Conservation (phyloP, 37 sponge, comb jelly and placozoan genomes). For the Oopsacas minuta region DNA sequence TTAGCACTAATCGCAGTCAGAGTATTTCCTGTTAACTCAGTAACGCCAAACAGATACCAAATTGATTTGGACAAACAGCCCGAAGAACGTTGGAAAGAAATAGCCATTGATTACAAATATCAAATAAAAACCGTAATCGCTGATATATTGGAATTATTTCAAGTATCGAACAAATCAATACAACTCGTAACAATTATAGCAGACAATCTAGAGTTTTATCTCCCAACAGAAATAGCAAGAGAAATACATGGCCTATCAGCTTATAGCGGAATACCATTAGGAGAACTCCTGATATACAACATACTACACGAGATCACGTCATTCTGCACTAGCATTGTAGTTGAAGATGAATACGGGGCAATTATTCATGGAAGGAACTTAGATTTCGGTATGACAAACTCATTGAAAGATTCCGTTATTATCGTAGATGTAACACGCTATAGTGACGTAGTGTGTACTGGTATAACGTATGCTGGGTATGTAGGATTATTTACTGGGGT, state of each 20-base stretch:
- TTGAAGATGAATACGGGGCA: constrained; percentile 40
- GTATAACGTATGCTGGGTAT: constrained; percentile 66
- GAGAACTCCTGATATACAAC: constrained; percentile 43
- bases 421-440: constrained; percentile 51
- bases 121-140: not conserved
- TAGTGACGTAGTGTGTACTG: constrained; percentile 46
- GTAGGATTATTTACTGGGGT: constrained; percentile 71
- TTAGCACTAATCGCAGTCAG: not conserved
- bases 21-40: not conserved
- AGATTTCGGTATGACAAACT: constrained; percentile 47
- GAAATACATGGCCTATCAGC: constrained; percentile 50
- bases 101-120: constrained; percentile 27
- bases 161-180: not conserved
- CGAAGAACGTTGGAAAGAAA: constrained; percentile 36
- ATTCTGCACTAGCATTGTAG: constrained; percentile 85
- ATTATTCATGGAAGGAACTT: constrained; percentile 80
- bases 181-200: constrained; percentile 21
- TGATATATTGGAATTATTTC: constrained; percentile 17
- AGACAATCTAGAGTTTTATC: constrained; percentile 25
- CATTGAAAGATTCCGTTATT: constrained; percentile 46
- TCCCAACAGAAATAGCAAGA: constrained; percentile 45
- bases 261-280: constrained; percentile 21
- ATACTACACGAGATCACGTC: constrained; percentile 56
- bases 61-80: constrained; percentile 47
- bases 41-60: constrained; percentile 2